phyloP scores from a whole-genome alignment of 2,113 vertebrate genomes.

The Garra rufa region DNA sequence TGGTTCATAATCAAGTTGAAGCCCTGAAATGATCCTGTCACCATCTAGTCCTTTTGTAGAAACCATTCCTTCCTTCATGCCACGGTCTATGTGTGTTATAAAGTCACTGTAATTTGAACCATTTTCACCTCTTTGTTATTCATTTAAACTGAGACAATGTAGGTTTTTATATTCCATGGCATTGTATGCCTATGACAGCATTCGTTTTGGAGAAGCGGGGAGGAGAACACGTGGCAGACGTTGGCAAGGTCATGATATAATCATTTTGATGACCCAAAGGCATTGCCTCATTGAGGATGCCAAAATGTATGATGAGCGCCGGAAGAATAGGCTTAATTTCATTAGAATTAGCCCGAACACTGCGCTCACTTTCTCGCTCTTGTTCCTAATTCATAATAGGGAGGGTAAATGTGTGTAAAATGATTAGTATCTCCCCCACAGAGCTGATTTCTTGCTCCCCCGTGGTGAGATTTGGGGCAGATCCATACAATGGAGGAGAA shows the following conservation, averaged over 20 bases:
- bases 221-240: conserved; percentile 9
- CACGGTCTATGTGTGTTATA: neutral
- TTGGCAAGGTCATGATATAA: conserved; percentile 46
- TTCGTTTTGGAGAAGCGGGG: neutral
- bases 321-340: conserved; percentile 36
- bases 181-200: conserved; percentile 16
- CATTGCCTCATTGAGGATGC: conserved; percentile 5
- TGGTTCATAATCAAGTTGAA: neutral
- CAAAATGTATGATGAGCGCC: conserved; percentile 12
- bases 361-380: conserved; percentile 23
- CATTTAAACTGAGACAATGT: conserved; percentile 20
- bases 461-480: conserved; percentile 41
- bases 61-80: neutral
- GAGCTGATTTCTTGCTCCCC: conserved; percentile 45
- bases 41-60: neutral
- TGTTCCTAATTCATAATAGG: conserved; percentile 38
- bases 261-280: conserved; percentile 25
- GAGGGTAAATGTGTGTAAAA: conserved; percentile 44
- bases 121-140: conserved; percentile 21
- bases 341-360: conserved; percentile 36
- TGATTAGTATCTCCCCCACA: conserved; percentile 41
- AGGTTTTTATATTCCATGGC: conserved; percentile 17
- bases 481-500: conserved; percentile 38
- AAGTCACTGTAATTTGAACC: neutral
- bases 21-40: neutral